Conservation (phyloP, 1,140 invertebrate species). For the Aphelenchoides avenae region DNA sequence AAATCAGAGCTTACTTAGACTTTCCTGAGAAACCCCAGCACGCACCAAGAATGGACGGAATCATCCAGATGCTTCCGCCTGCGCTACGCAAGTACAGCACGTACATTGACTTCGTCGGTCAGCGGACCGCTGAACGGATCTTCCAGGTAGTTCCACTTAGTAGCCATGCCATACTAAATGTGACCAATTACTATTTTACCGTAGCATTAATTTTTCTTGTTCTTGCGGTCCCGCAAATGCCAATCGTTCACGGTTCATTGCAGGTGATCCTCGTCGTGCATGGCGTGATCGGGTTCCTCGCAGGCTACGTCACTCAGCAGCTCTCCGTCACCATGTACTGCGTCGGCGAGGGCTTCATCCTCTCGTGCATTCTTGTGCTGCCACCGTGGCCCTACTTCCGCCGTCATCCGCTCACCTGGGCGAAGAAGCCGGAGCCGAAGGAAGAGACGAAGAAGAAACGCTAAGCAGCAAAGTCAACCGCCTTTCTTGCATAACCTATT, state of each 20-base stretch:
- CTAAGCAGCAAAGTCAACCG: conserved; percentile 9
- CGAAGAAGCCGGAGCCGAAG: not conserved
- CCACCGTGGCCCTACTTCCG: conserved; percentile 49
- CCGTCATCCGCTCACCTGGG: conserved; percentile 29
- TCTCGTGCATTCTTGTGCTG: conserved; percentile 42
- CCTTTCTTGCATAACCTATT: no score
- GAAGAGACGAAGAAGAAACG: not conserved
- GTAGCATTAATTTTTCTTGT: no score
- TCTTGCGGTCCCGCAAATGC: not conserved
- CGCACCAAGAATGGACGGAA: conserved; percentile 10
- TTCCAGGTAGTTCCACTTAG: conserved; percentile 28
- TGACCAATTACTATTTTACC: conserved; percentile 16
- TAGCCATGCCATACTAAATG: conserved; percentile 7
- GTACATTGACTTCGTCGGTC: conserved; percentile 35
- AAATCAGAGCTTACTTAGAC: no score
- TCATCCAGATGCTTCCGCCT: conserved; percentile 2
- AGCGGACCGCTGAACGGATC: conserved; percentile 39
- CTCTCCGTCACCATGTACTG: conserved; percentile 40
- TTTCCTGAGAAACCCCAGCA: not conserved
- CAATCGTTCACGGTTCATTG: conserved; percentile 11
- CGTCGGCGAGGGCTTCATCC: conserved; percentile 30
- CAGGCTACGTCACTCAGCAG: conserved; percentile 36
- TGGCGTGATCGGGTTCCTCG: conserved; percentile 43
- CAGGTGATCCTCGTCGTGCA: conserved; percentile 39
- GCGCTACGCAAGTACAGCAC: conserved; percentile 13